Base-by-base conservation (phyloP, 2,113 vertebrate species). In the Taurulus bubalis region DNA sequence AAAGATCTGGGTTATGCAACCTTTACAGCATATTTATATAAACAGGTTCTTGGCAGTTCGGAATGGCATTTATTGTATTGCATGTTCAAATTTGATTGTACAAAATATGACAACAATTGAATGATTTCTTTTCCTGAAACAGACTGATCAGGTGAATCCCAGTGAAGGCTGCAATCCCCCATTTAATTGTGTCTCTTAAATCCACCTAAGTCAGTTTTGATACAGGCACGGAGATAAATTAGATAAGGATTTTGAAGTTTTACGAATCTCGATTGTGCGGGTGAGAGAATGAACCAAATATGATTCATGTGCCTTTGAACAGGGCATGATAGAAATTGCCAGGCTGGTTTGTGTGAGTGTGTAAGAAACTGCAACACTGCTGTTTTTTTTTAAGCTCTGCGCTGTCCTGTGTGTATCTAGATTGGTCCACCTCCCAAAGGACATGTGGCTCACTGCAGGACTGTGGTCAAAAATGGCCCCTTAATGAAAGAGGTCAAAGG, bases 401-500 rank as follows among this genome's bases (percentile, higher is more conserved):
- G 34, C 45, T 14, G 62, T 75, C 18, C 66, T 55, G 40, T 68
- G 60, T 53, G 32, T 49, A 24, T 72, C 47, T 59, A 32, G 65
- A 85, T 68, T 59, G 75, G 62, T 79, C 55, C 26, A 55, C 22
- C 62, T 58, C 47, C 63, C 71, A 20, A 10, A 72, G 56, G 66
- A 80, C 34, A 53, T 15, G 62, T 68, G 26, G 47, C 66, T 60
- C 77, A 60, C 82, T 77, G 68, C 60, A 59, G 59, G 59, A 72
- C 55, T 69, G 11, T 72, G 79, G 75, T 86, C 65, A 75, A 73
- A 71, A 82, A 66, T 32, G 58, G 28, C 34, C 76, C 66, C 81
- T 82, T 80, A 80, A 78, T 86, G 79, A 74, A 80, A 76, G 71
- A 78, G 67, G n/a, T 77, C 77, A 89, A 75, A 80, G 55, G 40